phyloP scores from a whole-genome alignment of 2,113 vertebrate genomes.

The Cephalopterus ornatus region DNA sequence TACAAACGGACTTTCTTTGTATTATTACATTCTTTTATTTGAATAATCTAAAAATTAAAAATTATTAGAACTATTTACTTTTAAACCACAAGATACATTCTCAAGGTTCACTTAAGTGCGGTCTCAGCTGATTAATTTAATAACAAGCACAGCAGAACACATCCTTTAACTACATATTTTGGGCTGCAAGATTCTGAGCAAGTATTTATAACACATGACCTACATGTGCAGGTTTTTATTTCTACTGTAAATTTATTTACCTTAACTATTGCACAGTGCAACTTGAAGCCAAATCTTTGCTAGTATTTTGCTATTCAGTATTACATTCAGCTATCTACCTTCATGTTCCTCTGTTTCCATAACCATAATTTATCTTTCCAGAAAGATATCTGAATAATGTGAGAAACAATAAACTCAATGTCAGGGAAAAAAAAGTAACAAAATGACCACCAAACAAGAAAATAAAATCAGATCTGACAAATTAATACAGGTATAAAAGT shows the following conservation, averaged over 20 bases:
- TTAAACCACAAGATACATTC: background rate
- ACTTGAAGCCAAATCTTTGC: background rate
- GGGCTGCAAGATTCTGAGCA: background rate
- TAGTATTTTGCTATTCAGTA: background rate
- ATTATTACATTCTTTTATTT: background rate
- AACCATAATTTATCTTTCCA: background rate
- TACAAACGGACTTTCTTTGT: conserved; percentile 28
- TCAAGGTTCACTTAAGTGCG: background rate
- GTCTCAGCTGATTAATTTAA: background rate
- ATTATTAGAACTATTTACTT: background rate
- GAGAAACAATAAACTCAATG: conserved; percentile 9
- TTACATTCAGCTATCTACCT: background rate
- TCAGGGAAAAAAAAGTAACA: background rate
- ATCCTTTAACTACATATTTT: background rate
- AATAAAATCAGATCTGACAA: conserved; percentile 6
- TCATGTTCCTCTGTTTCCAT: background rate
- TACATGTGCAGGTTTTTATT: background rate
- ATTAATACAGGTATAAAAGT: conserved; percentile 21
- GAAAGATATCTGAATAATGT: background rate
- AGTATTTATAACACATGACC: background rate
- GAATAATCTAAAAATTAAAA: background rate
- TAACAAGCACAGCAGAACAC: background rate
- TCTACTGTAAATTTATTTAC: background rate
- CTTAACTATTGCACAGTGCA: background rate
- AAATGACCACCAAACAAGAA: background rate